phyloP scores from a whole-genome alignment of 1,140 invertebrate species.

The Drosophila takahashii region DNA sequence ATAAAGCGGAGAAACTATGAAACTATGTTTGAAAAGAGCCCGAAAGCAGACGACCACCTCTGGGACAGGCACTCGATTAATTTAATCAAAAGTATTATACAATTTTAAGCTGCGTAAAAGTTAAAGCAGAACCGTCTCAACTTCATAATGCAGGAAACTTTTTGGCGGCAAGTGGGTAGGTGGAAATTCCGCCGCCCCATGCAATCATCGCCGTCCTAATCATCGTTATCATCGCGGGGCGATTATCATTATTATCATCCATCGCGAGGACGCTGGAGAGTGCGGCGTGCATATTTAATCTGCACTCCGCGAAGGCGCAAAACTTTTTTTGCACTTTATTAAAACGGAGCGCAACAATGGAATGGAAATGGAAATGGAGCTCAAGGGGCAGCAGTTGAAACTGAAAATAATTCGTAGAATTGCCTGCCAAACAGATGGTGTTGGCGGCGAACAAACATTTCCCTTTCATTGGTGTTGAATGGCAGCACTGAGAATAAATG shows the following conservation, averaged over 20 bases:
- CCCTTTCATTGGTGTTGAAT: not conserved
- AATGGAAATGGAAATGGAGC: constrained; percentile 23
- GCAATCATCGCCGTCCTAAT: constrained; percentile 36
- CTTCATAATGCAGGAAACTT: constrained; percentile 61
- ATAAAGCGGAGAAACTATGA: not conserved
- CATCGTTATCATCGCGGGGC: constrained; percentile 42
- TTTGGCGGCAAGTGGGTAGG: constrained; percentile 6
- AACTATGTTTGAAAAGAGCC: constrained; percentile 1
- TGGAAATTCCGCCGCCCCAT: not conserved
- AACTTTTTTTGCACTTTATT: constrained; percentile 66
- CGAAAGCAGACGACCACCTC: constrained; percentile 6
- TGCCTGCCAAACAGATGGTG: constrained; percentile 32
- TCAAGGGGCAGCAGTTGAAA: constrained; percentile 25
- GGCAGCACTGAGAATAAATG: constrained; percentile 8
- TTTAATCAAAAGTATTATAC: constrained; percentile 65
- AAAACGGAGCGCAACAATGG: constrained; percentile 47
- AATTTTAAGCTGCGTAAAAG: constrained; percentile 42
- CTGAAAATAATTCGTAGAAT: constrained; percentile 37
- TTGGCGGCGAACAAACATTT: constrained; percentile 10
- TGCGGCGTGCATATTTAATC: constrained; percentile 73
- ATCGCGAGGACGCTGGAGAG: constrained; percentile 14
- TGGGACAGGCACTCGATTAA: constrained; percentile 50
- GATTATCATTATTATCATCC: constrained; percentile 14
- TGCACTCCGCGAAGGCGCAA: constrained; percentile 58
- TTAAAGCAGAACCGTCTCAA: constrained; percentile 20